A percentile compares a stretch with the other conserved stretches of the same genome.
phyloP scores from a whole-genome alignment of 2,797 vertebrate genomes.

The Podargus strigoides region DNA sequence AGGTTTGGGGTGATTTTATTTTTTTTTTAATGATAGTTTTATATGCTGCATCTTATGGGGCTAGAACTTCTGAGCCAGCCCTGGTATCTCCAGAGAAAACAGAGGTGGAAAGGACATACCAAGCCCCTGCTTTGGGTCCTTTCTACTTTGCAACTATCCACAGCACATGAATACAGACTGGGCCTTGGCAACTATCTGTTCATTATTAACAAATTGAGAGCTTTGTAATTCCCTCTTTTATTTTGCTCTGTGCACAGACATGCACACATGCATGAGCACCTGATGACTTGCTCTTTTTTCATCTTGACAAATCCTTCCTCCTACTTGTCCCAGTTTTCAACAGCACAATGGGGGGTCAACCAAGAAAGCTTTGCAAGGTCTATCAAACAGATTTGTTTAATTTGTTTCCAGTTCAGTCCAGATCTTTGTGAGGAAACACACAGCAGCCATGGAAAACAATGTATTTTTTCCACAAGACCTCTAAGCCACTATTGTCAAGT shows the following conservation, averaged over 20 bases:
- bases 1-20: background rate
- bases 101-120: background rate
- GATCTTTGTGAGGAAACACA: conserved; percentile 14
- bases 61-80: background rate
- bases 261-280: background rate
- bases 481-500: background rate
- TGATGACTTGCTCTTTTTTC: background rate
- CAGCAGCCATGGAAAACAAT: conserved; percentile 12
- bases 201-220: conserved; percentile 24
- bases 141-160: background rate
- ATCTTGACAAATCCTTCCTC: conserved; percentile 28
- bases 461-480: background rate
- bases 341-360: background rate
- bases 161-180: background rate
- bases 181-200: background rate
- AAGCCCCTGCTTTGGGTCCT: background rate
- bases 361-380: background rate
- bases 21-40: background rate
- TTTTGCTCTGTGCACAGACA: conserved; percentile 7
- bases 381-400: background rate
- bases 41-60: background rate
- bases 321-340: background rate
- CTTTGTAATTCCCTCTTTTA: conserved; percentile 3
- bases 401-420: conserved; percentile 20
- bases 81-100: background rate